Evolutionary conservation across 2,797 vertebrate genomes (phyloP).

Genomic region (Microchirus variegatus): DNA sequence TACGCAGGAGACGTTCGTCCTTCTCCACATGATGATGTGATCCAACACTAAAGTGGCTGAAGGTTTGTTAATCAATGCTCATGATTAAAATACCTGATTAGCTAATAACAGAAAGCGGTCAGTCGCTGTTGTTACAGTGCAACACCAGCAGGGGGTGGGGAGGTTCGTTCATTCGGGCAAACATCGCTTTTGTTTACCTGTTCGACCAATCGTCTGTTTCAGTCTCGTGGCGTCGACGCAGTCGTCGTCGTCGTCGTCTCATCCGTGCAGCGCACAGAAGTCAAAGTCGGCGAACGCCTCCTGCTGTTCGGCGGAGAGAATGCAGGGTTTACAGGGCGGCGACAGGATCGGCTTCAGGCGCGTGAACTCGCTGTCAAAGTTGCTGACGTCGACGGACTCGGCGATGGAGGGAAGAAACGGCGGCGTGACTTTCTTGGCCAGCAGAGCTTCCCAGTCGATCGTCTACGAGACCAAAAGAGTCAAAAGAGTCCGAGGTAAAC

Average conservation of each 20-base stretch:
- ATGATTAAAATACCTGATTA: too few species aligned
- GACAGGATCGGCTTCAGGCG: slow-evolving; percentile 86
- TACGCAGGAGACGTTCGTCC: too few species aligned
- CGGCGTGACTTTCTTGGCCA: slow-evolving; percentile 82
- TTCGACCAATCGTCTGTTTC: too few species aligned
- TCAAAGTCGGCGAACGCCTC: slow-evolving; percentile 89
- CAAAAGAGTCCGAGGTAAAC: neutral
- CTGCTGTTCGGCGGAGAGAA: slow-evolving; percentile 84
- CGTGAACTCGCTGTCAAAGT: slow-evolving; percentile 93
- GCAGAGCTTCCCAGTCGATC: slow-evolving; percentile 87
- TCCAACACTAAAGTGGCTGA: too few species aligned
- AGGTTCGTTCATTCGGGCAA: too few species aligned
- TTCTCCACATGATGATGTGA: too few species aligned
- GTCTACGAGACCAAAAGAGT: slow-evolving; percentile 66
- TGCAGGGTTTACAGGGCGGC: slow-evolving; percentile 77
- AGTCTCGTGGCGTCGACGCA: neutral
- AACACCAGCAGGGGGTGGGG: too few species aligned
- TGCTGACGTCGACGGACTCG: slow-evolving; percentile 83
- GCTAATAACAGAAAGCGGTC: too few species aligned
- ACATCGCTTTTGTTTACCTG: too few species aligned
- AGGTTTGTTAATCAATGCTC: too few species aligned
- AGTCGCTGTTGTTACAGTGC: too few species aligned
- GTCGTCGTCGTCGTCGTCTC: slow-evolving; percentile 5
- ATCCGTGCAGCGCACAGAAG: slow-evolving; percentile 82
- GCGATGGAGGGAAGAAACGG: slow-evolving; percentile 87